Evolutionary conservation across 2,113 vertebrate species (phyloP), one percentile per base, ranked within the genome.

Genomic region (Xiphophorus hellerii): DNA sequence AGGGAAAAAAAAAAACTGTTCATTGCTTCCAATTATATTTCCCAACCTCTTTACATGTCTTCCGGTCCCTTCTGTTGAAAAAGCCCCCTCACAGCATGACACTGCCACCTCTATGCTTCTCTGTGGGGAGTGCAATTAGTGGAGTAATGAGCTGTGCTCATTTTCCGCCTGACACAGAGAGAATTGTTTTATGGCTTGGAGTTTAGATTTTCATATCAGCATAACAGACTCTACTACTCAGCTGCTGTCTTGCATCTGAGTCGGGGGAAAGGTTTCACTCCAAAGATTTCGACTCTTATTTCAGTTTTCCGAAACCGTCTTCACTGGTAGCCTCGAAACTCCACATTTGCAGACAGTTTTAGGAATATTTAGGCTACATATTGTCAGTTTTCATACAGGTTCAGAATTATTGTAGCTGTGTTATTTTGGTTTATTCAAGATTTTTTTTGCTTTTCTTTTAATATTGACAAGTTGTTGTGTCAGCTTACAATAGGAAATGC

Each of bases 61-160:
- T 17, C 25, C 35, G 15, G 74, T 79, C 58, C 81, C 88, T 89
- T 85, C 76, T 84, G 83, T 71, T 80, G 68, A 73, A 81, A 84
- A 77, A 58, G 62, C 76, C 65, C n/a, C 54, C 69, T 75, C 77
- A 66, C 86, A 88, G 84, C 85, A 77, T 79, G 89, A 83, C 51
- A 65, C 73, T 76, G 69, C 86, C 77, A 75, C 87, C 78, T 37
- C 85, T 82, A 73, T 83, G 85, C 85, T 78, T 84, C 87, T 27
- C 84, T 3, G 75, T 71, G 66, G 85, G 89, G 65, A 81, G 82
- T 81, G 76, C 87, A 83, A 87, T 91, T 89, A 89, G 83, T 74
- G 1, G 76, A 74, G 74, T 90, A 89, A 90, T 91, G 84, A 91
- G 83, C 91, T 91, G 84, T 86, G 90, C 77, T 76, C 76, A 71